Base-by-base conservation (phyloP, 2,888 invertebrate genomes). In the Drosophila neoperkinsi region DNA sequence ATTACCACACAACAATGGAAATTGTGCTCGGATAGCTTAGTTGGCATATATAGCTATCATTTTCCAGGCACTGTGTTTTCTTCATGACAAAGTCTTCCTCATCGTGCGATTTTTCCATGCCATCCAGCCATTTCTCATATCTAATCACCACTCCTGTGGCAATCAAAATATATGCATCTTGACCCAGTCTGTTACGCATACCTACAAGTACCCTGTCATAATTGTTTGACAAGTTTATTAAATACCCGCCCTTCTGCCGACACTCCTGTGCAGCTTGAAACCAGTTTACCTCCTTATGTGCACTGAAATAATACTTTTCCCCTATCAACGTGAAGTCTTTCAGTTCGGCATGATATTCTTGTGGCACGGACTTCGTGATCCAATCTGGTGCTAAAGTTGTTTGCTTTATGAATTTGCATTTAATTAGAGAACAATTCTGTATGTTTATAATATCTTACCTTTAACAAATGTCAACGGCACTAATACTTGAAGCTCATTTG, bases 181-280 rank as follows among this genome's bases (percentile, higher is more conserved):
- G 77, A 18, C 74, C 77, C n/a, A 77, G 57, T 13, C 31, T 74
- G 11, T 53, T 77, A 0, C 50, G 13, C 9, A 38, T 2, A 2
- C 74, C 60, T 7, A 71, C 9, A 18, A 52, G 7, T 33, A 21
- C 6, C 16, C 21, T 38, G 33, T 78, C 74, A 4, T 38, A 1
- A 13, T 66, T n/a, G 7, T 21, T n/a, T 33, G 30, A 21, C 50
- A 77, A 46, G 41, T 30, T 63, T 16, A 74, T 46, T 4, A 74
- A 66, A 25, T 78, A 63, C 6, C 63, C 66, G 0, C 66, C 63
- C 28, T 28, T 57, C 11, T 36, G 30, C 2, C 77, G 78, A 46
- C 77, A 78, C 30, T 71, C 38, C 56, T 77, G 77, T 18, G 59
- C 66, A 28, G 78, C 71, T 46, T 74, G 70, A 18, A 70, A 71